Percentiles rank a stretch among this genome's conserved stretches.
phyloP scores from a whole-genome alignment of 2,113 vertebrate genomes.

The Nettapus auritus region DNA sequence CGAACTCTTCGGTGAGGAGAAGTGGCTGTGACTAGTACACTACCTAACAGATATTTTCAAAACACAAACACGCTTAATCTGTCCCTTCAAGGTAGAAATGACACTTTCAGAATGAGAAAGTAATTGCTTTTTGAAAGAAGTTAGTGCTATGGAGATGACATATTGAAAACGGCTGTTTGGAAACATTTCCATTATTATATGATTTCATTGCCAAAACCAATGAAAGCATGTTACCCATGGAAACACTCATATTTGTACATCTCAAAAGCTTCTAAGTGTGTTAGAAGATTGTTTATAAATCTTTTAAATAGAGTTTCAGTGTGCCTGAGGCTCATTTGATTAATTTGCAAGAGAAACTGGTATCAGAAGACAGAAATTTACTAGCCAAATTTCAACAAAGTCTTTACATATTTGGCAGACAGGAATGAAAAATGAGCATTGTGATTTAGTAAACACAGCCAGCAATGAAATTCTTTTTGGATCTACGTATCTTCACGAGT shows the following conservation, averaged over 20 bases:
- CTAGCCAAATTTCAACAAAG: neutral
- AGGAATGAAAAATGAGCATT: neutral
- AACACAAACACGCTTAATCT: neutral
- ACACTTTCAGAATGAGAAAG: neutral
- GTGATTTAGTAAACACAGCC: neutral
- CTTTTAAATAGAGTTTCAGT: neutral
- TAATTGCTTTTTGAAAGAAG: neutral
- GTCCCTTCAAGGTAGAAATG: neutral
- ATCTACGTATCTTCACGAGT: neutral
- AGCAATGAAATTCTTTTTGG: neutral
- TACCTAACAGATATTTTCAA: neutral
- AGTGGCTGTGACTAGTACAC: neutral
- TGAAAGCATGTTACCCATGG: neutral
- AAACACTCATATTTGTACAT: too few relatives aligned
- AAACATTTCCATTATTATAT: neutral
- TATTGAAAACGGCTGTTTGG: fast-evolving
- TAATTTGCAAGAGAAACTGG: neutral
- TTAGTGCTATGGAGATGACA: neutral
- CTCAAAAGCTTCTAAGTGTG: neutral
- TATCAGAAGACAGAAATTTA: neutral
- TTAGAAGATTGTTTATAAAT: neutral
- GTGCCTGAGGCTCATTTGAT: neutral
- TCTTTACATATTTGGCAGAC: neutral
- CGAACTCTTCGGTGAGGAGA: neutral
- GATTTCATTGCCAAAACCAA: neutral